These are phyloP conservation scores for Stegophylla sp. DNA, from an alignment of 2,888 invertebrate genomes.

Conservation along the genomic window DNA sequence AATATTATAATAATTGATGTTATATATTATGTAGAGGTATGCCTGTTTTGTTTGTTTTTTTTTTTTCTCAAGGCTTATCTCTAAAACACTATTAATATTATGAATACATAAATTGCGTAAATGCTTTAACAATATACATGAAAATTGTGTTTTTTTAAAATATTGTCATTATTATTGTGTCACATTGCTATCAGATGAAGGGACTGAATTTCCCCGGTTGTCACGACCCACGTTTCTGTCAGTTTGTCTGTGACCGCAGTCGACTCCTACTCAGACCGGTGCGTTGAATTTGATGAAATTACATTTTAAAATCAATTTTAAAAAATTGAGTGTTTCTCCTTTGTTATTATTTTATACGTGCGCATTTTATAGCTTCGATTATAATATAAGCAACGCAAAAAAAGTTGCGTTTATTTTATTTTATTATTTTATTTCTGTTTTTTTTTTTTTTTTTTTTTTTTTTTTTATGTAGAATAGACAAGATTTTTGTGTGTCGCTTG, in stretches of 20 bases:
- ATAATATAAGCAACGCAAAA: slow-evolving; percentile 62
- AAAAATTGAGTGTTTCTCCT: slow-evolving; percentile 53
- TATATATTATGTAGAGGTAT: slow-evolving; percentile 40
- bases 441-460: slow-evolving; percentile 38
- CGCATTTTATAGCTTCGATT: slow-evolving; percentile 61
- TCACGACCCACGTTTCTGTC: slow-evolving; percentile 93
- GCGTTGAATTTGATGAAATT: slow-evolving; percentile 67
- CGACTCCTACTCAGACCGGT: slow-evolving; percentile 96
- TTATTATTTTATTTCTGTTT: slow-evolving; percentile 38
- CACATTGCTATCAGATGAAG: slow-evolving; percentile 76
- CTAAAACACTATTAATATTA: slow-evolving; percentile 40
- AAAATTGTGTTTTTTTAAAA: slow-evolving; percentile 51
- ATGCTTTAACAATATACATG: slow-evolving; percentile 53
- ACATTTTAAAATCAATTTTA: slow-evolving; percentile 51
- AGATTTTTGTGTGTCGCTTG: slow-evolving; percentile 55
- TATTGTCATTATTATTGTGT: slow-evolving; percentile 58
- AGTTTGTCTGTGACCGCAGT: slow-evolving; percentile 95
- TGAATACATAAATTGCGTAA: slow-evolving; percentile 38
- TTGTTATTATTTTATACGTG: slow-evolving; percentile 62
- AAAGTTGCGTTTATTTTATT: slow-evolving; percentile 62
- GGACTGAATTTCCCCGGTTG: slow-evolving; percentile 95
- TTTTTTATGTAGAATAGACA: slow-evolving; percentile 55
- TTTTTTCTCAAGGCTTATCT: slow-evolving; percentile 54
- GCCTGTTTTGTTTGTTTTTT: slow-evolving; percentile 49
- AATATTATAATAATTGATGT: slow-evolving; percentile 36